Percentiles rank a stretch among this genome's conserved stretches.
Evolutionary conservation across 2,888 invertebrate species (phyloP).

Genomic region (Agrenia bidenticulata): DNA sequence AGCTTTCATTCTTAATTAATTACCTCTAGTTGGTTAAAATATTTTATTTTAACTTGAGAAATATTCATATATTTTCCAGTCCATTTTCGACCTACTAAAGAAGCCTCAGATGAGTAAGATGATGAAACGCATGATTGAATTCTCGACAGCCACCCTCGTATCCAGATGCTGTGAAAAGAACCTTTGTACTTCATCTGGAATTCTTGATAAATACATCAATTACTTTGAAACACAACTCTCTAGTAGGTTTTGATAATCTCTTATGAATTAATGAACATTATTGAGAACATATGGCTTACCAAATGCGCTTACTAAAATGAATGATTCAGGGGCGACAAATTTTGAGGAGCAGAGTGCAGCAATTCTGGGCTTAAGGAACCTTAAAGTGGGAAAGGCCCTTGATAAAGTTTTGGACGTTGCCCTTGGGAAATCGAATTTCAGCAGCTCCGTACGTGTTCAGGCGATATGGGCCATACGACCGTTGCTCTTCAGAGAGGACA

Average conservation of each 20-base stretch:
- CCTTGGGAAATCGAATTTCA: conserved; percentile 34
- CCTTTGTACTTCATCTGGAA: conserved; percentile 36
- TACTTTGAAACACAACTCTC: conserved; percentile 44
- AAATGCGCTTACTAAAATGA: no score
- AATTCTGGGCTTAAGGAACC: conserved; percentile 47
- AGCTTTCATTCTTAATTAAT: background rate
- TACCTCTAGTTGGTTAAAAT: no score
- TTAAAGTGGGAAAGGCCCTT: conserved; percentile 41
- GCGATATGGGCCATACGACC: conserved; percentile 49
- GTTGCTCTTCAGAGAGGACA: conserved; percentile 27
- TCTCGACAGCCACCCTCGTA: conserved; percentile 47
- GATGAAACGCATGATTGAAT: conserved; percentile 34
- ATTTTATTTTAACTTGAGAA: background rate
- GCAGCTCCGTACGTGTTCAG: conserved; percentile 44
- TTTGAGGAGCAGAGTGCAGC: conserved; percentile 46
- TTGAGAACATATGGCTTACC: background rate
- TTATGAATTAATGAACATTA: background rate
- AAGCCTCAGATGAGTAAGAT: conserved; percentile 27
- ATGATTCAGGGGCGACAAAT: conserved; percentile 7
- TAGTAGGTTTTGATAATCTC: background rate
- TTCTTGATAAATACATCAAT: conserved; percentile 47
- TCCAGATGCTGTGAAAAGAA: conserved; percentile 46
- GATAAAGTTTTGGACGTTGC: conserved; percentile 48
- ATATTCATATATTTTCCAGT: conserved; percentile 22
- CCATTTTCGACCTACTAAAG: conserved; percentile 40